Base-by-base conservation (phyloP, 1,140 invertebrate genomes). In the Halesus radiatus region DNA sequence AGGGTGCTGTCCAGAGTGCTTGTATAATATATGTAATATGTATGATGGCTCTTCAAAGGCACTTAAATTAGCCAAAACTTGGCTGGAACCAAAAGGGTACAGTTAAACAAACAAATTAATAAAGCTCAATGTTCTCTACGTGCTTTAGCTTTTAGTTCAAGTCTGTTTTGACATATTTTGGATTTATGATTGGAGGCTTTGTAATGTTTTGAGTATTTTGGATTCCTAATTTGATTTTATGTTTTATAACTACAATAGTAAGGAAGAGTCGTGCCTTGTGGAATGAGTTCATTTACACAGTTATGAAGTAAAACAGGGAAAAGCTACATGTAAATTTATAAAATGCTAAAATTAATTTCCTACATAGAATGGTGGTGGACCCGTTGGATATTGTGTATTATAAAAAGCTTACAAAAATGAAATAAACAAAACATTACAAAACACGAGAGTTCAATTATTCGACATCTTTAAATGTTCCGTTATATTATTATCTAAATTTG, bases 221-320 rank as follows among this genome's bases (percentile, higher is more conserved):
- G 32, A 37, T 37, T 45, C 7, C 8, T 45, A 13, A 45, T 45
- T 32, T 45, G 37, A 45, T 45, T 32, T 32, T 32, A 32, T 45
- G 37, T 45, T 45, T 45, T 60, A 60, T 26, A 60, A 23, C 20
- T 22, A 8, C 5, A 1, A 26, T 23, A 23, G 20, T 20, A 60
- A 23, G 20, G 8, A 15, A 23, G 58, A 15, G 22, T 23, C 20
- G 23, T 68, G 64, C 29, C 64, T 26, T 68, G 64, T 68, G 32
- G 29, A 45, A 37, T 66, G 68, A 20, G 15, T 13, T 7, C 62
- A 68, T 78, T 78, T 78, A 78, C 76, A 53, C 76, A 68, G 76
- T 78, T 78, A 78, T 78, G 62, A 78, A 78, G 62, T 78, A 54
- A 78, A 78, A 78, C 22, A 37, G 29, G 10, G 15, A 29, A 78